Evolutionary conservation across 2,888 invertebrate species (phyloP).

Genomic region (Alviniconcha strummeri): DNA sequence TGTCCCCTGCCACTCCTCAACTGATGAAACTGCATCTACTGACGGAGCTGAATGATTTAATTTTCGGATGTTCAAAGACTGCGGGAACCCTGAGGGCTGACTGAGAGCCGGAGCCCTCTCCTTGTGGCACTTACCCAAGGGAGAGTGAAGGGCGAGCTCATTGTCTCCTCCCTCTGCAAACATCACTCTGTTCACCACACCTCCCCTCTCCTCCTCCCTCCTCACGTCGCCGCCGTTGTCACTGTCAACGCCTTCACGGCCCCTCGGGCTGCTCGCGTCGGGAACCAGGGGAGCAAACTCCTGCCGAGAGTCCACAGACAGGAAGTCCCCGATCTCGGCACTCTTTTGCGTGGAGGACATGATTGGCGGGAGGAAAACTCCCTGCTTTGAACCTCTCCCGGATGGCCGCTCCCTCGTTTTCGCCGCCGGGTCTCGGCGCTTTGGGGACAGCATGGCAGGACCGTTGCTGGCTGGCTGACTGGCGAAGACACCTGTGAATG

Average conservation of each 20-base stretch:
- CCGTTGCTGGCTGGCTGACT: slow-evolving; percentile 26
- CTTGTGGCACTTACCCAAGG: not conserved
- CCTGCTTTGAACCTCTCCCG: not conserved
- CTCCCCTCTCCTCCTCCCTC: not conserved
- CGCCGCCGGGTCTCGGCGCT: not conserved
- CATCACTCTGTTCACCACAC: slow-evolving; percentile 35
- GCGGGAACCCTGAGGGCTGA: too few relatives aligned
- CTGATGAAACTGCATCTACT: too few relatives aligned
- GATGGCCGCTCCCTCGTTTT: not conserved
- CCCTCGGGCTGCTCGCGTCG: slow-evolving; percentile 45
- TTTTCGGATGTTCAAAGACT: too few relatives aligned
- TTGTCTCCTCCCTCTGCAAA: slow-evolving; percentile 47
- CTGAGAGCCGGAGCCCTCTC: too few relatives aligned
- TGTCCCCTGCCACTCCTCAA: too few relatives aligned
- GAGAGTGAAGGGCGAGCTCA: not conserved
- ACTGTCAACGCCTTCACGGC: not conserved
- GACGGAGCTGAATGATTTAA: too few relatives aligned
- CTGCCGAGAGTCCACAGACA: slow-evolving; percentile 44
- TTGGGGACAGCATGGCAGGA: not conserved
- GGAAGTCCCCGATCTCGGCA: slow-evolving; percentile 51
- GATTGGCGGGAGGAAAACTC: slow-evolving; percentile 56
- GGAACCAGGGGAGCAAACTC: slow-evolving; percentile 38
- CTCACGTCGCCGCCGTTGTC: not conserved
- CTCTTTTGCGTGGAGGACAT: slow-evolving; percentile 68
- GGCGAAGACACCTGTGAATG: slow-evolving; percentile 35